Evolutionary conservation across 2,888 invertebrate species (phyloP), one percentile per base, ranked within the genome.

Genomic region (Deilephila elpenor): DNA sequence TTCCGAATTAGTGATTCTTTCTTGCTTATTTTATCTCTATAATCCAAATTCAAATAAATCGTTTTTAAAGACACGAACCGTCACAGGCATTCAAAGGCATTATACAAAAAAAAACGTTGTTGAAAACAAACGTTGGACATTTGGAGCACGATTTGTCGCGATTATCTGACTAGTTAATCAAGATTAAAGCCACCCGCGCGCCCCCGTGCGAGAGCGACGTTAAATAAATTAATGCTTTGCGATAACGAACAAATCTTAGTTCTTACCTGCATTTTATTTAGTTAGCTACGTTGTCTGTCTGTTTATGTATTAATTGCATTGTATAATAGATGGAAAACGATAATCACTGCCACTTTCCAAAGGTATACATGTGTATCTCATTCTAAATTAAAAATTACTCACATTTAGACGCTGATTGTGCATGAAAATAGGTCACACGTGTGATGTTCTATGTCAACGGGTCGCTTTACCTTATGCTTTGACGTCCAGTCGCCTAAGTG

Each of bases 121-220:
- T 56, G 51, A 74, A 81, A 83, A 82, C 82, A 83, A 84, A 83
- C 76, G 78, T 79, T 79, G 79, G 77, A 83, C 83, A 83, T 83
- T 80, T 78, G 83, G 78, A 78, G 79, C 84, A 79, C 87, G 87
- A 89, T 90, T 90, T 87, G 88, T 87, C 80, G 86, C 83, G 85
- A 89, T 91, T 88, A 91, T 89, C 89, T 84, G 77, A 82, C 83
- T 84, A 85, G 85, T 90, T 89, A 84, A 91, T 91, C 91, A 89
- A 89, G 91, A 91, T 90, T 89, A 89, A 82, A 82, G 75, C 78
- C 75, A 76, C 44, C 44, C 44, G 44, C 11, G 14, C 44, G 44
- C 44, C 80, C 82, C 84, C 78, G 78, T 79, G 83, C 78, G 81
- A 82, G 83, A 79, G 78, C 83, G 81, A 80, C 81, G 78, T 76